phyloP scores from a whole-genome alignment of 2,888 invertebrate species.

The Cantharis nigra region DNA sequence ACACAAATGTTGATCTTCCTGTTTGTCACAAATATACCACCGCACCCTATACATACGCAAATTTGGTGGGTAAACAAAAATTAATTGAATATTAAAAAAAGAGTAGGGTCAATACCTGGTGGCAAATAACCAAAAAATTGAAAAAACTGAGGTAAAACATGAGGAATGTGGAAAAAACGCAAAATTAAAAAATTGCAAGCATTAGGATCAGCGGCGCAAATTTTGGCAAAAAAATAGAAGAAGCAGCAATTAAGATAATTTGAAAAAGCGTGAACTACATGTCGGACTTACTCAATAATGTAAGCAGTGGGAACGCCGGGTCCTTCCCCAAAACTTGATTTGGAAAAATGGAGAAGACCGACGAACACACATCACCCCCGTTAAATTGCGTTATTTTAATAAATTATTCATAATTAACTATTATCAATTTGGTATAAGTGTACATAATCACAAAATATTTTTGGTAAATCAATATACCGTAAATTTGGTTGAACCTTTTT shows the following conservation, averaged over 20 bases:
- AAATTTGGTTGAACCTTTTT: conserved; percentile 15
- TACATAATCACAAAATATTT: conserved; percentile 17
- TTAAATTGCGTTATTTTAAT: not conserved
- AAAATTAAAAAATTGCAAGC: not conserved
- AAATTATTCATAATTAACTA: not conserved
- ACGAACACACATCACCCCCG: conserved; percentile 10
- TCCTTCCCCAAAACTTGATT: conserved; percentile 4
- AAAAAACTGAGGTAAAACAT: not conserved
- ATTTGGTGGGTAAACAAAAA: not conserved
- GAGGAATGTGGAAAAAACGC: not conserved
- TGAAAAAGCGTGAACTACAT: conserved; percentile 9
- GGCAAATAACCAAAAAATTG: not conserved
- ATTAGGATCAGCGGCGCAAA: not conserved
- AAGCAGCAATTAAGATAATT: not conserved
- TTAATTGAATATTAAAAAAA: not conserved
- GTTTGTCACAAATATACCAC: not conserved
- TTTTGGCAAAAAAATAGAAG: not conserved
- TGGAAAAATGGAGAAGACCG: not conserved
- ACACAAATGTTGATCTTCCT: not conserved
- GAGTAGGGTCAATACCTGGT: not conserved
- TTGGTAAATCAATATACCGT: conserved; percentile 25
- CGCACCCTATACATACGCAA: not conserved
- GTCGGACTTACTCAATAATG: conserved; percentile 8
- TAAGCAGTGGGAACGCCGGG: conserved; percentile 10
- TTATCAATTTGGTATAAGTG: not conserved